Base-by-base conservation (phyloP, 2,113 vertebrate genomes). In the Ibidorhyncha struthersii region DNA sequence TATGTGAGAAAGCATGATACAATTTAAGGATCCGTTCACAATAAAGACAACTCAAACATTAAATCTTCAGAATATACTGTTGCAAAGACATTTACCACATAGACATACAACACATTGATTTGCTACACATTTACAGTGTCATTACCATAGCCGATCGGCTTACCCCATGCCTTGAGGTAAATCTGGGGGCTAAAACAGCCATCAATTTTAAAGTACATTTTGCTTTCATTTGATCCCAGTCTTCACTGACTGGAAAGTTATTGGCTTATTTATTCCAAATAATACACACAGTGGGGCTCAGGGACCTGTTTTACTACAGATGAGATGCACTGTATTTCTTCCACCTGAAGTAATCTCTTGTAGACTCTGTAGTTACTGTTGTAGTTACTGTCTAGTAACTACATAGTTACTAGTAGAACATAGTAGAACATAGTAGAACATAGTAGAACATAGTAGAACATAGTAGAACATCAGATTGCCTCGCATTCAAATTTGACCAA, bases 201-300 rank as follows among this genome's bases (percentile, higher is more conserved):
- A 74, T 2, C 14, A 30, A 27, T 72, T 78, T 66, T 43, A 63
- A 72, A 61, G 22, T 15, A 38, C 5, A 14, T 73, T 79, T 72
- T 72, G 14, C 32, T 45, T 62, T 41, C 8, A 29, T 69, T 23
- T 71, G 26, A 79, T 43, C 30, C 23, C 73, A 38, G 1, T 80
- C 43, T 96, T 71, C 67, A 79, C 32, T 79, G 40, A 65, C 77
- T 92, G 89, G 85, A 97, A 96, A 95, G 30, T 53, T 84, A n/a
- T 41, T 94, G 83, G 53, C 27, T 71, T 83, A 55, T 61, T 65
- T 72, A 12, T 47, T 52, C 81, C 41, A 41, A 45, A 55, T 76
- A 74, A 17, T 41, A 15, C 4, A 59, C 49, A 41, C 9, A 92
- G 58, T 12, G 63, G 26, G 49, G 53, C 71, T 87, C 26, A 32